Base-by-base conservation (phyloP, 2,888 invertebrate species). In the Diarsia rubi region DNA sequence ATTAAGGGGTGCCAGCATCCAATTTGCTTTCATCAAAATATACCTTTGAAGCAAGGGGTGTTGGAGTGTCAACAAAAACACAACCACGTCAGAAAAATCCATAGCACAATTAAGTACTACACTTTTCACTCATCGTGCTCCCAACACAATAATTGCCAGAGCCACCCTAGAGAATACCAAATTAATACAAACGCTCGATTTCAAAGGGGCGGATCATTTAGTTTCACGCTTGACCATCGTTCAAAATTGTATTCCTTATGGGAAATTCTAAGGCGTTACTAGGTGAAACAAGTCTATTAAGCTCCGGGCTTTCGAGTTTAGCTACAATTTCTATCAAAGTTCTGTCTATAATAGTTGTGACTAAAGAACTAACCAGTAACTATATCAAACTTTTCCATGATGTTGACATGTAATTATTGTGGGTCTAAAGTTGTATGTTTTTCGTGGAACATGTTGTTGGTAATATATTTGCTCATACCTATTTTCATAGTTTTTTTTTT, bases 161-260 rank as follows among this genome's bases (percentile, higher is more conserved):
- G 37, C 14, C 12, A n/a, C 66, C 19, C 21, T 21, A 67, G 49
- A n/a, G 66, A 79, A 64, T 78, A 68, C 37, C 14, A 67, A 79
- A 42, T 71, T 57, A 12, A 49, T 44, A 49, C 31, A n/a, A 70
- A 54, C 70, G 37, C 21, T 64, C 31, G n/a, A 52, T 4, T 21
- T 45, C 27, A 73, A 59, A 42, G 19, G 47, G 72, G 66, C 59
- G 45, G 67, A 68, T 68, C 63, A 68, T 59, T 64, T 12, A 21
- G 12, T 59, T n/a, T 67, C 62, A 78, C 65, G 49, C 66, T 57
- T 72, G 52, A 21, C 67, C 80, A 45, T 72, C 62, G 49, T 21
- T 67, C 63, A 52, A 63, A 77, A 72, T 67, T 64, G 31, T 79
- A 54, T 78, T 79, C 59, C 21, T 16, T n/a, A 9, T 21, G 19